Evolutionary conservation across 2,113 vertebrate species (phyloP), one percentile per base, ranked within the genome.

Genomic region (Zapus hudsonius): DNA sequence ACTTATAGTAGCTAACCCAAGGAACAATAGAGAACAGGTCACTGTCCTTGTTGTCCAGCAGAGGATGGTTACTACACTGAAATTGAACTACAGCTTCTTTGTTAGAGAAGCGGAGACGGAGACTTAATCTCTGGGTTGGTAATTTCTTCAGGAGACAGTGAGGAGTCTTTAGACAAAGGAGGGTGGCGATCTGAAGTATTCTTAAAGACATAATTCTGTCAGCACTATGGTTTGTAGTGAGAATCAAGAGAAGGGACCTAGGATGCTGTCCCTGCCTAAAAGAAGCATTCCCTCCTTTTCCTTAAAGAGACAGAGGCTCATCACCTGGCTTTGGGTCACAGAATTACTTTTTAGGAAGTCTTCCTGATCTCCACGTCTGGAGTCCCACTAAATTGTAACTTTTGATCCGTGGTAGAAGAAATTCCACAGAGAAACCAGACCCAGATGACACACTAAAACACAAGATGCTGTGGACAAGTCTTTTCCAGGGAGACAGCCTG

Each of bases 91-190:
- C 7, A 36, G n/a, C 72, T 12, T 64, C 19, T 95, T 88, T 92
- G 64, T 80, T 90, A 57, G 59, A n/a, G 38, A 87, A 96, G 42
- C 83, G 80, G 89, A 96, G 27, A 22, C 19, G 66, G 44, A 61
- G 88, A 88, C 19, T 40, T 44, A 88, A 85, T 79, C 74, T 90
- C 22, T 61, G 47, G 0, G 0, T 63, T 83, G 93, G 31, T 90
- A 72, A 92, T 94, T 82, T 89, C 64, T 86, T 93, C 61, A 33
- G 42, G 11, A 93, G 61, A 90, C n/a, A 92, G 70, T 6, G 47
- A 3, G 23, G 31, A 38, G 47, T 64, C 31, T 85, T 57, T 82
- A 84, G 76, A 73, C 27, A 75, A 42, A 94, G 25, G 13, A 86
- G 69, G 23, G 19, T 36, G 7, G 11, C 66, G 63, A 87, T 16